Conservation (phyloP, 64 coral and sea anemone species). For the Acropora yongei region DNA sequence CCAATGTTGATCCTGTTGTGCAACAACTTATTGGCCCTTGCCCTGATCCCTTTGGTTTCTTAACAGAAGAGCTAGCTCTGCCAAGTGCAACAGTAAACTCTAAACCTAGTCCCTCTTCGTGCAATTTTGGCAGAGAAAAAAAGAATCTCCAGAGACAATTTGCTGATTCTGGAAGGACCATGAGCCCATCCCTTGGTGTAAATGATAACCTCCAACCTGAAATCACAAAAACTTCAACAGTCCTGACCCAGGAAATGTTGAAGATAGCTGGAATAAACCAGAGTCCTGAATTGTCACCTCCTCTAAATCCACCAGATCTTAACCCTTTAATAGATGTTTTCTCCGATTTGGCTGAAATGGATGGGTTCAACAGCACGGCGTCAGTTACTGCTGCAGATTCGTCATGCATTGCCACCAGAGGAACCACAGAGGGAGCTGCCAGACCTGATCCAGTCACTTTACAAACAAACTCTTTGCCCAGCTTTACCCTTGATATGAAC, state of each 20-base stretch:
- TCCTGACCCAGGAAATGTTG: constrained; percentile 43
- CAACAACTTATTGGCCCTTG: not conserved
- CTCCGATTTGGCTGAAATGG: constrained; percentile 18
- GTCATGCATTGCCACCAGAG: not conserved
- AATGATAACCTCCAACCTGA: constrained; percentile 7
- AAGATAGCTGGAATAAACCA: constrained; percentile 38
- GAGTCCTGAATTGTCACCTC: not conserved
- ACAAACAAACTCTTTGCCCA: not conserved
- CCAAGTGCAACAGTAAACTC: not conserved
- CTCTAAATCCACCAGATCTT: constrained; percentile 2
- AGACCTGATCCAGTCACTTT: not conserved
- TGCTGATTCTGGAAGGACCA: not conserved
- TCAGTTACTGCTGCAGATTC: not conserved
- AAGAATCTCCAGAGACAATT: not conserved
- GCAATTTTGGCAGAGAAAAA: not conserved
- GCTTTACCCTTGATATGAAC: not conserved
- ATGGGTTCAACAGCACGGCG: not conserved
- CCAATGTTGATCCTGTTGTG: not conserved
- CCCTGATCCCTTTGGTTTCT: constrained; percentile 12
- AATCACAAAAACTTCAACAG: constrained; percentile 2
- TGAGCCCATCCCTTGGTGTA: not conserved
- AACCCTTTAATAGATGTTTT: constrained; percentile 21
- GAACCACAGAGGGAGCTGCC: not conserved
- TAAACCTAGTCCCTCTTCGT: not conserved
- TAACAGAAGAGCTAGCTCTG: not conserved